These are phyloP conservation scores for Cladorhizidae sp. DNA, from an alignment of 37 sponge, comb jelly and placozoan genomes.

Conservation along the genomic window DNA sequence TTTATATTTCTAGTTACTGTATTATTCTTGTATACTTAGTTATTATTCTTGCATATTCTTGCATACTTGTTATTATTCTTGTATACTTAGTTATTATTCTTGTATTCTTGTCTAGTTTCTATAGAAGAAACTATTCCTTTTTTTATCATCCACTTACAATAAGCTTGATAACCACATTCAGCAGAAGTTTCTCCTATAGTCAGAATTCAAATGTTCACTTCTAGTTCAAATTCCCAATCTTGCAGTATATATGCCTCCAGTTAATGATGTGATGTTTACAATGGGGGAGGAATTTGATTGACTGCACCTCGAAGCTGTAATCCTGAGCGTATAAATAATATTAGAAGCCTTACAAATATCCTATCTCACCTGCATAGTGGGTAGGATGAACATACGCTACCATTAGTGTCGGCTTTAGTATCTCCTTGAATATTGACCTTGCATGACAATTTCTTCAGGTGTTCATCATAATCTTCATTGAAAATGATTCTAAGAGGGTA, in stretches of 20 bases:
- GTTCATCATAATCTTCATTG: neutral
- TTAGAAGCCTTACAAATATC: too few relatives aligned
- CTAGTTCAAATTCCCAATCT: neutral
- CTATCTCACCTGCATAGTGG: too few relatives aligned
- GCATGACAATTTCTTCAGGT: neutral
- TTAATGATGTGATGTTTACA: neutral
- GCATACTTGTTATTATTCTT: too few relatives aligned
- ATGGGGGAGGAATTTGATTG: neutral
- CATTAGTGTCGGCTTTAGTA: neutral
- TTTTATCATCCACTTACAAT: neutral
- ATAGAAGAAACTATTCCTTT: neutral
- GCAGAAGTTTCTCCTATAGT: neutral
- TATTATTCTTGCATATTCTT: too few relatives aligned
- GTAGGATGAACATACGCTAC: too few relatives aligned
- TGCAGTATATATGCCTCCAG: neutral
- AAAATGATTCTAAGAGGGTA: neutral
- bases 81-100: too few relatives aligned
- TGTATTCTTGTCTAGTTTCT: too few relatives aligned
- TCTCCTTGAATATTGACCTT: neutral
- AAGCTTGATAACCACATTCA: conserved; percentile 3
- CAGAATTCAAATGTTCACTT: neutral
- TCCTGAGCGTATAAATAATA: neutral
- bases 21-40: too few relatives aligned
- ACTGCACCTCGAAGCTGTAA: neutral
- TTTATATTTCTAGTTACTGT: too few relatives aligned